These are phyloP conservation scores for Nyctibius bracteatus DNA, from an alignment of 2,113 vertebrate species.

Conservation along the genomic window DNA sequence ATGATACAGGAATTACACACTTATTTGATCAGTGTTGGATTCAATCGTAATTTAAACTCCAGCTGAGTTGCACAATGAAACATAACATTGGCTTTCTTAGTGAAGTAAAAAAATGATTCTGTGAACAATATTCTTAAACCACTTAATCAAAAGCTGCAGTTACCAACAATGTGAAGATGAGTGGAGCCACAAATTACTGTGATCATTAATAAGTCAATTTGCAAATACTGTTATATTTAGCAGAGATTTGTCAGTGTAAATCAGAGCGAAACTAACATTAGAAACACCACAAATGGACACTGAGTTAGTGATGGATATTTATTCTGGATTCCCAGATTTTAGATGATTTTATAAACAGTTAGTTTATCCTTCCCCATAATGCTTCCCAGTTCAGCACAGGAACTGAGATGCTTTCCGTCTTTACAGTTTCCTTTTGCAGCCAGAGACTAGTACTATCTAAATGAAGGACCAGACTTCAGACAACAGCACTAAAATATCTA, in stretches of 20 bases:
- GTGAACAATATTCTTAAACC: neutral
- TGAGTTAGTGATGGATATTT: constrained; percentile 30
- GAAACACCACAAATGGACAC: neutral
- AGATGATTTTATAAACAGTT: neutral
- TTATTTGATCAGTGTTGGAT: neutral
- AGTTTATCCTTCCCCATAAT: neutral
- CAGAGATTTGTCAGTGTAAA: constrained; percentile 18
- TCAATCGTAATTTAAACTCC: neutral
- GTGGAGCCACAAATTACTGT: neutral
- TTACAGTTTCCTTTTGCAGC: neutral
- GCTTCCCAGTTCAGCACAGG: neutral
- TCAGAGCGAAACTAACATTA: neutral
- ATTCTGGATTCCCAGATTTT: neutral
- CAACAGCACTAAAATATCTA: neutral
- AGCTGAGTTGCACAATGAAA: neutral
- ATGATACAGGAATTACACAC: neutral
- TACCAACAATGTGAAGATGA: neutral
- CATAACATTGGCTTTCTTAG: neutral
- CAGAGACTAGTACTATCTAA: neutral
- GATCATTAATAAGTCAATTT: constrained; percentile 9
- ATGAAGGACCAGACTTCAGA: neutral
- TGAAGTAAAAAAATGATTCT: neutral
- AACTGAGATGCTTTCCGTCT: neutral
- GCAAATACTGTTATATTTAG: constrained; percentile 13
- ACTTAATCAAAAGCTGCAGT: neutral